Evolutionary conservation across 2,797 vertebrate genomes (phyloP).

Genomic region (Liasis olivaceus): DNA sequence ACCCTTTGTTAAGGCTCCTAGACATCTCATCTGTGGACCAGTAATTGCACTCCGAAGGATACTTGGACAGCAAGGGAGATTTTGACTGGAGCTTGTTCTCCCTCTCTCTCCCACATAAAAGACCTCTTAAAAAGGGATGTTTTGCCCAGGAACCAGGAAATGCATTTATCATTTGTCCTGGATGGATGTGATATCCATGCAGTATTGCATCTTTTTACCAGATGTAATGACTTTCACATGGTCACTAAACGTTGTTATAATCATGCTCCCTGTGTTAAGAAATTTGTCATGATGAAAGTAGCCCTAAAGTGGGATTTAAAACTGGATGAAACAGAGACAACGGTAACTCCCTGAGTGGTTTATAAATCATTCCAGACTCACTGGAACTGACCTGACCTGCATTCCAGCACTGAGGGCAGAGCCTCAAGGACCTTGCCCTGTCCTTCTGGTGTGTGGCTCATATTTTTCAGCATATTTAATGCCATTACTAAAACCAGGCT

Average conservation of each 20-base stretch:
- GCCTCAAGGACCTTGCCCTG: neutral
- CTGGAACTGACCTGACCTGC: neutral
- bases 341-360: neutral
- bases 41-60: neutral
- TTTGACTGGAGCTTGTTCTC: neutral
- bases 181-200: neutral
- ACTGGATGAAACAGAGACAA: neutral
- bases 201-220: neutral
- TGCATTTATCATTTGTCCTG: neutral
- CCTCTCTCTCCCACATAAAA: neutral
- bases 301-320: neutral
- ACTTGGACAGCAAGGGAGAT: neutral
- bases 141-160: neutral
- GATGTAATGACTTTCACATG: neutral
- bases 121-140: neutral
- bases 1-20: neutral
- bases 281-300: neutral
- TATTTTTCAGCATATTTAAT: neutral
- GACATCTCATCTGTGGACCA: slow-evolving; percentile 10
- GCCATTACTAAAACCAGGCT: neutral
- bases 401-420: neutral
- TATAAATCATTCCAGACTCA: neutral
- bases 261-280: neutral
- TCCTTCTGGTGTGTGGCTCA: neutral
- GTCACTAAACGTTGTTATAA: neutral